Evolutionary conservation across 2,113 vertebrate genomes (phyloP).

Genomic region (Ifrita kowaldi): DNA sequence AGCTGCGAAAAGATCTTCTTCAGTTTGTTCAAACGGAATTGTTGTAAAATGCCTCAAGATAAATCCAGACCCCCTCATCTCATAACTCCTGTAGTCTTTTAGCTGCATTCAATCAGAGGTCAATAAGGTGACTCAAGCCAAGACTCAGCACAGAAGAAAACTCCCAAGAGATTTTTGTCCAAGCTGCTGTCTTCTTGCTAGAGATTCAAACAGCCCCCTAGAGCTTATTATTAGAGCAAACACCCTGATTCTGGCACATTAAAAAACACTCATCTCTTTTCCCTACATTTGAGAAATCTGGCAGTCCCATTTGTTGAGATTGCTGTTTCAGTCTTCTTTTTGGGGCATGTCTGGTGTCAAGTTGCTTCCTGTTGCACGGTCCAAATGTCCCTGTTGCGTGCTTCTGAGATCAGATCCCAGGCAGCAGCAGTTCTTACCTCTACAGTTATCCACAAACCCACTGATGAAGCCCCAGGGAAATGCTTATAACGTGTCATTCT

Average conservation of each 20-base stretch:
- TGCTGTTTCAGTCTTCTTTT: background rate
- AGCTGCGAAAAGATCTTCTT: background rate
- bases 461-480: background rate
- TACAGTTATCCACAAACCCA: background rate
- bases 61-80: background rate
- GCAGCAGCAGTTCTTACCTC: background rate
- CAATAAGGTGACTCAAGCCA: background rate
- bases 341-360: background rate
- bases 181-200: background rate
- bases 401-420: background rate
- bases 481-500: background rate
- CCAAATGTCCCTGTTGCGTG: background rate
- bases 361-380: background rate
- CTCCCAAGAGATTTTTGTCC: background rate
- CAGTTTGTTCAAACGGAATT: background rate
- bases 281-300: background rate
- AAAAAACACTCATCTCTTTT: background rate
- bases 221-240: background rate
- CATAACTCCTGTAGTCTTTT: background rate
- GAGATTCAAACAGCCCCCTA: background rate
- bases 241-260: background rate
- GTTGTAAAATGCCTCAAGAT: background rate
- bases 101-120: background rate
- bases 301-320: background rate
- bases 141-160: background rate